These are phyloP conservation scores for Cepaea nemoralis DNA, from an alignment of 1,140 invertebrate species.

Conservation along the genomic window DNA sequence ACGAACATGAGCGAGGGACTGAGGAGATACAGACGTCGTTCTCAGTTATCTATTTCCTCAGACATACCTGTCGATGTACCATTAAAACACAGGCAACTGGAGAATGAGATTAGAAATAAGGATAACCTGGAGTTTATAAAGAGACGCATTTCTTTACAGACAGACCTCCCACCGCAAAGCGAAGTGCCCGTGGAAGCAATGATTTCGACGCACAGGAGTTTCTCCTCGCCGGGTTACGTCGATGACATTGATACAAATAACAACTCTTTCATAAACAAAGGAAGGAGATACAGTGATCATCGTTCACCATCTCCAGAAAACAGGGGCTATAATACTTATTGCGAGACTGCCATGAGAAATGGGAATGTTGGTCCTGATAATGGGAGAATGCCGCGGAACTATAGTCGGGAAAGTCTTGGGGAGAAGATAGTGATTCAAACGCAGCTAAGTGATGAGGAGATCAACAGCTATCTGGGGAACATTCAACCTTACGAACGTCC, in stretches of 20 bases:
- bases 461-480: slow-evolving; percentile 5
- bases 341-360: neutral
- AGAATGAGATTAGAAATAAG: slow-evolving; percentile 13
- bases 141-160: slow-evolving; percentile 12
- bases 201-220: neutral
- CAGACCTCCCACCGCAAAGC: neutral
- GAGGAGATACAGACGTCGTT: slow-evolving; percentile 24
- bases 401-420: slow-evolving; percentile 2
- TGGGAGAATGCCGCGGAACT: neutral
- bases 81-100: neutral
- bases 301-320: neutral
- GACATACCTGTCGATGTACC: slow-evolving; percentile 27
- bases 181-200: neutral
- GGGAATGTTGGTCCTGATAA: neutral
- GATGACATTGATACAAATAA: neutral
- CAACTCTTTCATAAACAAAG: neutral
- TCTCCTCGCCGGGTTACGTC: neutral
- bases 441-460: slow-evolving; percentile 18
- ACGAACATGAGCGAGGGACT: slow-evolving; percentile 27
- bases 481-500: slow-evolving; percentile 1
- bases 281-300: neutral
- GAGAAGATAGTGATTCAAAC: neutral
- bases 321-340: neutral
- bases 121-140: slow-evolving; percentile 23
- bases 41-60: slow-evolving; percentile 12